These are phyloP conservation scores for Yponomeuta sedellus DNA, from an alignment of 2,888 invertebrate species.

Conservation along the genomic window DNA sequence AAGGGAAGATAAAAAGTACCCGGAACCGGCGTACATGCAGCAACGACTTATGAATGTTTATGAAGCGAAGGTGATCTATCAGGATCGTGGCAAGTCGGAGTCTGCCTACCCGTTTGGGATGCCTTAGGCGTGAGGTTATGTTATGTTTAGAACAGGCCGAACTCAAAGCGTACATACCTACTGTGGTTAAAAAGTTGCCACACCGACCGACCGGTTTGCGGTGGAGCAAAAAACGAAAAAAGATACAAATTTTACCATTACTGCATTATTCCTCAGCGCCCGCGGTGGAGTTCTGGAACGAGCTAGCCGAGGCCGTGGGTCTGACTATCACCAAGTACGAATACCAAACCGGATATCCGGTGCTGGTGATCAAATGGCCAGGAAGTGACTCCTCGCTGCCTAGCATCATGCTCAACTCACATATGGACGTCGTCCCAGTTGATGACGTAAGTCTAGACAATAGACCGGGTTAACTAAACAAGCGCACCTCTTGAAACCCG, in stretches of 20 bases:
- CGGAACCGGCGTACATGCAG: too few species aligned
- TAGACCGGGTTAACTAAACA: background rate
- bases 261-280: constrained; percentile 55
- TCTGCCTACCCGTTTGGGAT: too few species aligned
- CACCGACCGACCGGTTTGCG: background rate
- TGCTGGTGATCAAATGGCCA: constrained; percentile 86
- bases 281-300: constrained; percentile 82
- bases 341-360: constrained; percentile 76
- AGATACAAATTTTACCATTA: background rate
- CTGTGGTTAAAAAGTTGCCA: too few species aligned
- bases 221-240: background rate
- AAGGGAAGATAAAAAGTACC: too few species aligned
- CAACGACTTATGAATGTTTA: too few species aligned
- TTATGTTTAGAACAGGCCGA: too few species aligned
- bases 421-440: constrained; percentile 96
- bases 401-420: constrained; percentile 89
- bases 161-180: too few species aligned
- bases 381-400: constrained; percentile 82
- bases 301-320: constrained; percentile 79
- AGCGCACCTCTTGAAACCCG: too few species aligned
- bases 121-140: too few species aligned
- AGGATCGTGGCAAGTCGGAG: too few species aligned
- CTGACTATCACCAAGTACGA: constrained; percentile 74
- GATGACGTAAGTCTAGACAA: constrained; percentile 73
- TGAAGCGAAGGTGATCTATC: too few species aligned